phyloP scores from a whole-genome alignment of 1,140 invertebrate genomes.

The Bombyx mori region ASM3026992v2 NC_085119.1:7100001-7100500 shows the following conservation, averaged over 20 bases:
- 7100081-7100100: slow-evolving; percentile 44
- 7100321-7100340: slow-evolving; percentile 80
- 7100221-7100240: slow-evolving; percentile 90
- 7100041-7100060: slow-evolving; percentile 48
- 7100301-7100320: slow-evolving; percentile 72
- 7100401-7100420: slow-evolving; percentile 94
- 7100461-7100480: slow-evolving; percentile 96
- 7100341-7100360: slow-evolving; percentile 93
- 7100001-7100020: slow-evolving; percentile 55
- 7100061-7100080: slow-evolving; percentile 39
- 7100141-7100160: slow-evolving; percentile 91
- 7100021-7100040: slow-evolving; percentile 50
- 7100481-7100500: slow-evolving; percentile 97
- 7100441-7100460: slow-evolving; percentile 98
- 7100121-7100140: slow-evolving; percentile 47
- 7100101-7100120: slow-evolving; percentile 46
- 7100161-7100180: slow-evolving; percentile 98
- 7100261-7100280: slow-evolving; percentile 93
- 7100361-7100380: slow-evolving; percentile 76
- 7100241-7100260: slow-evolving; percentile 96
- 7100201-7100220: slow-evolving; percentile 86
- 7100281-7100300: slow-evolving; percentile 98
- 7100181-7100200: slow-evolving; percentile 97
- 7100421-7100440: slow-evolving; percentile 92
- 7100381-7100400: slow-evolving; percentile 95